Conservation (phyloP, 2,113 vertebrate species). For the Eurystomus gularis region DNA sequence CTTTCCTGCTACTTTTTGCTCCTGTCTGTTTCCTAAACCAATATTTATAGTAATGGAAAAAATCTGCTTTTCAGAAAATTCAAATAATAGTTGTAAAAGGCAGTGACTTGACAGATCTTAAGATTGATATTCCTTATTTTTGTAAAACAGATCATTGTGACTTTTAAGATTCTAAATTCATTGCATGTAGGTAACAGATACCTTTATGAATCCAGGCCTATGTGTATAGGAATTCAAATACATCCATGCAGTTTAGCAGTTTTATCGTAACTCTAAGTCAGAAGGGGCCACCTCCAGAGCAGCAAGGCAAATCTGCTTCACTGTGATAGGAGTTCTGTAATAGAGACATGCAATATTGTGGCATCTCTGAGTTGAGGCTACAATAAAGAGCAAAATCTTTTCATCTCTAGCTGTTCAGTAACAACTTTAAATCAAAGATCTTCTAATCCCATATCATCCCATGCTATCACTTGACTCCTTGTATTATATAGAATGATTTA, state of each 20-base stretch:
- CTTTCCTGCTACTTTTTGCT: neutral
- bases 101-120: neutral
- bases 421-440: constrained; percentile 33
- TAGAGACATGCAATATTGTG: neutral
- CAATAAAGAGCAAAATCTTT: neutral
- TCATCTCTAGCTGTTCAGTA: neutral
- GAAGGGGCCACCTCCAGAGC: neutral
- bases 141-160: neutral
- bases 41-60: neutral
- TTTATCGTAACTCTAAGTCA: neutral
- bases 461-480: neutral
- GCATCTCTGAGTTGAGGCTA: neutral
- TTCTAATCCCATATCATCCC: neutral
- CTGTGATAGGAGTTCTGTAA: neutral
- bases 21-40: neutral
- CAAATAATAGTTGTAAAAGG: neutral
- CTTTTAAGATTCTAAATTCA: neutral
- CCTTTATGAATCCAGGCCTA: neutral
- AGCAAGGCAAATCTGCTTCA: neutral
- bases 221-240: neutral
- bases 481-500: neutral
- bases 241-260: neutral
- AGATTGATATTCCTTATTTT: neutral
- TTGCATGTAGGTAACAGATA: neutral
- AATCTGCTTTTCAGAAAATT: neutral